Evolutionary conservation across 2,113 vertebrate genomes (phyloP).

Genomic region (Tragelaphus buxtoni): DNA sequence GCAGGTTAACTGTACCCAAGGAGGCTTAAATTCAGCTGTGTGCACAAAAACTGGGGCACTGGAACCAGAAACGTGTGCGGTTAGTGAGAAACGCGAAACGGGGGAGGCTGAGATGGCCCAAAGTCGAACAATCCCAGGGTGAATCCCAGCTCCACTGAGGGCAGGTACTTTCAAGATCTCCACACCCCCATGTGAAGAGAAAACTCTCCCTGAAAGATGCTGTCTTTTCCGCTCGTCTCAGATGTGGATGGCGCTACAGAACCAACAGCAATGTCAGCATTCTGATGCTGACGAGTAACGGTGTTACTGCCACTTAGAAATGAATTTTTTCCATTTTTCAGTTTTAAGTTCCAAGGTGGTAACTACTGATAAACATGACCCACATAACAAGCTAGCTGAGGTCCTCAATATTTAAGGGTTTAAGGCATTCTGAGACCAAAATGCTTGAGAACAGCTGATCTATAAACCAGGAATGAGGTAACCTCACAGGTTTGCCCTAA

Average conservation of each 20-base stretch:
- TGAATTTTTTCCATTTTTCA: background rate
- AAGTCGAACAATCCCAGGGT: background rate
- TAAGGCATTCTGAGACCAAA: background rate
- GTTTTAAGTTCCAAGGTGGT: background rate
- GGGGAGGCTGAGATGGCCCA: rapidly evolving
- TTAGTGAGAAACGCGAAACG: rapidly evolving
- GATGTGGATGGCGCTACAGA: rapidly evolving
- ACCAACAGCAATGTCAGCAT: background rate
- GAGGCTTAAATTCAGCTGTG: background rate
- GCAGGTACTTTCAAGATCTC: background rate
- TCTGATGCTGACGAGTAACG: background rate
- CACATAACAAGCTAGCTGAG: background rate
- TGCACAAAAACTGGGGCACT: background rate
- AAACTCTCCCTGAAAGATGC: background rate
- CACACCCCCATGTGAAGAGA: background rate
- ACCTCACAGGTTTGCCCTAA: background rate
- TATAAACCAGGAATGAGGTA: background rate
- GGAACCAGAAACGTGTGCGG: background rate
- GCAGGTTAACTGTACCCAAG: background rate
- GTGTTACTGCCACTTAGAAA: background rate
- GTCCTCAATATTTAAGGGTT: background rate
- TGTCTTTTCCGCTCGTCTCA: background rate
- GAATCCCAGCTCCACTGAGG: background rate
- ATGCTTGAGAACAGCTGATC: background rate
- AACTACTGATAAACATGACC: background rate